Percentiles rank a stretch among this genome's conserved stretches.
These are phyloP conservation scores for Drosophila gaucha DNA, from an alignment of 2,888 invertebrate genomes.

Conservation along the genomic window DNA sequence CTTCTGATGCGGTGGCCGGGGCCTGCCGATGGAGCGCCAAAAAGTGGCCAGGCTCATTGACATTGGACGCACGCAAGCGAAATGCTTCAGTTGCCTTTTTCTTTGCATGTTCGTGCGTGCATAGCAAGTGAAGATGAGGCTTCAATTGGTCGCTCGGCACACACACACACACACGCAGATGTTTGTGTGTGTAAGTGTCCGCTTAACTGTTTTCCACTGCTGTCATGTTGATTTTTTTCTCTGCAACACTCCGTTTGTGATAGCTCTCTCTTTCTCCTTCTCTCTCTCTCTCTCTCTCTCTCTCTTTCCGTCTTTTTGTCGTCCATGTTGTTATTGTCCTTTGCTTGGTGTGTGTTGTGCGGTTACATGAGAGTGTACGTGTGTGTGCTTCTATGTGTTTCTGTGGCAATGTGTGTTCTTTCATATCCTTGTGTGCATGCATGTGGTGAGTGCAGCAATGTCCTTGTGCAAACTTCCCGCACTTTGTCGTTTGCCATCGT, in stretches of 20 bases:
- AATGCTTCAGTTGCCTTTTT: constrained; percentile 40
- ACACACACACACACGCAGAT: constrained; percentile 26
- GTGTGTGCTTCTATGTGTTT: constrained; percentile 22
- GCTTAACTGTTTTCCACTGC: constrained; percentile 66
- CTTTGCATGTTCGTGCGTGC: constrained; percentile 63
- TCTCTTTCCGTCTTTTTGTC: constrained; percentile 24
- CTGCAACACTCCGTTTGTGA: constrained; percentile 41
- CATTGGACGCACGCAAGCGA: constrained; percentile 58
- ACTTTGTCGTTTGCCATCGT: constrained; percentile 65
- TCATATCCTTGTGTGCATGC: constrained; percentile 79
- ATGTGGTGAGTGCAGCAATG: constrained; percentile 77
- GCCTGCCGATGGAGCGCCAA: constrained; percentile 61
- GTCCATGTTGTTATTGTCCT: constrained; percentile 33
- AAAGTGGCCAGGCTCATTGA: constrained; percentile 76
- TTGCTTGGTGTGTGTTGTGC: constrained; percentile 52
- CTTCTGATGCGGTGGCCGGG: constrained; percentile 38
- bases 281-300: constrained; percentile 11
- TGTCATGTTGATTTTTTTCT: constrained; percentile 68
- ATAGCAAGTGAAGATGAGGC: constrained; percentile 54
- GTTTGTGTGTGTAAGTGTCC: constrained; percentile 34
- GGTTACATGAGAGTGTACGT: constrained; percentile 34
- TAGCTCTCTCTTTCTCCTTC: constrained; percentile 17
- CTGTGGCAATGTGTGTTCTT: constrained; percentile 39
- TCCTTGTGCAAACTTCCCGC: constrained; percentile 80
- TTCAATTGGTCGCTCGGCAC: constrained; percentile 68